These are phyloP conservation scores for Chymomyza amoena DNA, from an alignment of 2,888 invertebrate genomes.

Conservation along the genomic window DNA sequence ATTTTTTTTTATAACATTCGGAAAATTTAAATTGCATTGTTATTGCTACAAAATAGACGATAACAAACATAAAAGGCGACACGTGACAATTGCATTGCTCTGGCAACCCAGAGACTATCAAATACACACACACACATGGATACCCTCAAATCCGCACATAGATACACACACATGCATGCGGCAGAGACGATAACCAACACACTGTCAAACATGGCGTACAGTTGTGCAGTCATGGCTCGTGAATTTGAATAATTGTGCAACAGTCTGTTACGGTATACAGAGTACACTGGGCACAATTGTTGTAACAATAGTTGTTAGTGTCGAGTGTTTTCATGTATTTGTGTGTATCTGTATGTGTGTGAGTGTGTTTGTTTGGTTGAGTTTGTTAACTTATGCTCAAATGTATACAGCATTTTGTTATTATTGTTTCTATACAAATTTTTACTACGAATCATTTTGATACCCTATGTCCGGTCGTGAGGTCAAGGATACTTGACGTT, in stretches of 20 bases:
- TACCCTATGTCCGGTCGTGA: neutral
- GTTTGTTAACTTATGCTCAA: conserved; percentile 44
- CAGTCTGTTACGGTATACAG: conserved; percentile 59
- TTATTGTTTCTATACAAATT: conserved; percentile 39
- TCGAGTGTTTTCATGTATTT: neutral
- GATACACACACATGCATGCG: neutral
- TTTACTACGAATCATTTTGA: conserved; percentile 5
- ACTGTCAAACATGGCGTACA: neutral
- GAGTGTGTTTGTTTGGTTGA: conserved; percentile 16
- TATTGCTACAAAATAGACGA: conserved; percentile 58
- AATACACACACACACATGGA: neutral
- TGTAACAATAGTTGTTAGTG: neutral
- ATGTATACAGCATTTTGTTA: conserved; percentile 49
- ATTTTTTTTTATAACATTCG: neutral
- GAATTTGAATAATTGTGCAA: conserved; percentile 72
- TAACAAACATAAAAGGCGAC: conserved; percentile 22
- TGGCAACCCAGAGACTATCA: neutral
- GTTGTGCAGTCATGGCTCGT: conserved; percentile 56
- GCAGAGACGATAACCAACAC: neutral
- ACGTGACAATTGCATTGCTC: neutral
- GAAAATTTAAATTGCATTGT: conserved; percentile 52
- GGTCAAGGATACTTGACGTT: too few species aligned
- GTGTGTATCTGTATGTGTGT: neutral
- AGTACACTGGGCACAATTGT: neutral
- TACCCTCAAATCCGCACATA: neutral